phyloP scores from a whole-genome alignment of 2,797 vertebrate genomes.

The Karalla daura region DNA sequence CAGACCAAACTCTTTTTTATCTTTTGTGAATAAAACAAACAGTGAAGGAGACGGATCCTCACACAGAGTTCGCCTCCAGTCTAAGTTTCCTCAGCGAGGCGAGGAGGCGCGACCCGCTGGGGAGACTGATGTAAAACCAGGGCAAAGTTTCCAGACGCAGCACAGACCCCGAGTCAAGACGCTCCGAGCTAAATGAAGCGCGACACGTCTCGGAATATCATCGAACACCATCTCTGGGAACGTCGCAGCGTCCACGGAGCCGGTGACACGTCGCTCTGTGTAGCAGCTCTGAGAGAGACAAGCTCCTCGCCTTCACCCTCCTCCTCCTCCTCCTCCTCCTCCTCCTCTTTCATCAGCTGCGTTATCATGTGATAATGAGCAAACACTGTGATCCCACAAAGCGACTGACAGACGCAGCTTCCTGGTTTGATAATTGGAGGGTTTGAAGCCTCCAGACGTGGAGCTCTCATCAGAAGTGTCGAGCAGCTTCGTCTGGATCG shows the following conservation, averaged over 20 bases:
- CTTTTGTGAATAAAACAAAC: neutral
- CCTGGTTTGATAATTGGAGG: conserved; percentile 83
- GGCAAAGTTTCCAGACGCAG: neutral
- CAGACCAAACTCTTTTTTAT: too few species aligned
- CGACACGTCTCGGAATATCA: neutral
- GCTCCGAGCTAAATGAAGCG: neutral
- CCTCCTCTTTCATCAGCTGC: conserved; percentile 49
- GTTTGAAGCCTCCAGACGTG: conserved; percentile 57
- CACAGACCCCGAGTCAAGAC: neutral
- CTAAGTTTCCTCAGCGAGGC: neutral
- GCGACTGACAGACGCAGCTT: conserved; percentile 87
- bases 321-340: conserved; percentile 20
- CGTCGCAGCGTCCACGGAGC: too few species aligned
- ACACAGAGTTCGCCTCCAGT: conserved; percentile 8
- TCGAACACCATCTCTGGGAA: too few species aligned
- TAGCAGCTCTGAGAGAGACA: too few species aligned
- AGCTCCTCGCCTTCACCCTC: conserved; percentile 16
- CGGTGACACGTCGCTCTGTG: too few species aligned
- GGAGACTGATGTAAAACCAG: conserved; percentile 29
- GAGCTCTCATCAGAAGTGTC: conserved; percentile 45
- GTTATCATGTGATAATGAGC: conserved; percentile 89
- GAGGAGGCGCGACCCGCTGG: neutral
- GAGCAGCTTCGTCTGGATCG: conserved; percentile 18
- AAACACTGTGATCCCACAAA: conserved; percentile 86
- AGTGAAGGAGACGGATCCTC: neutral